Conservation (phyloP, 2,113 vertebrate species). For the Gymnarchus niloticus region DNA sequence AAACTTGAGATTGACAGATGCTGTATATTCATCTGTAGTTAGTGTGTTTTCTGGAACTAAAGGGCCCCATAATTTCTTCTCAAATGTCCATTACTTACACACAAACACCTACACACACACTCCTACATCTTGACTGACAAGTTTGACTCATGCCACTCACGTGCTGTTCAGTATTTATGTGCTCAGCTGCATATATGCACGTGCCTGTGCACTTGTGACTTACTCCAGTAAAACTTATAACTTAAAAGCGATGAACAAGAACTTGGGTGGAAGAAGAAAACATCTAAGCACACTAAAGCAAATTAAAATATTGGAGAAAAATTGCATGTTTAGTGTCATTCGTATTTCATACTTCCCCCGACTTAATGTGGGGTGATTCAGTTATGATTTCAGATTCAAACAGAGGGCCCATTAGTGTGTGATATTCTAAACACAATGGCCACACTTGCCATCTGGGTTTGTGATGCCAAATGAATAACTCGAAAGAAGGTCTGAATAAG, state of each 20-base stretch:
- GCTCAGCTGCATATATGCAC: background rate
- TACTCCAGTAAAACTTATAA: background rate
- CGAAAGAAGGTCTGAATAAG: background rate
- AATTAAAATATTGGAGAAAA: background rate
- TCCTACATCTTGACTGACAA: conserved; percentile 21
- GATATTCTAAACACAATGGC: background rate
- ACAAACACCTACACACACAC: conserved; percentile 20
- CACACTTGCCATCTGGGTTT: conserved; percentile 5
- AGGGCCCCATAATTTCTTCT: background rate
- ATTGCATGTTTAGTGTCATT: background rate
- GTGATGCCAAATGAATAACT: background rate
- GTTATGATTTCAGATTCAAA: background rate
- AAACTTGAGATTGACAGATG: conserved; percentile 13
- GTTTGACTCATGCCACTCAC: conserved; percentile 15
- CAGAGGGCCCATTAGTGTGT: background rate
- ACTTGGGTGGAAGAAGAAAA: background rate
- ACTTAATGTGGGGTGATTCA: background rate
- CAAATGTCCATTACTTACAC: conserved; percentile 12
- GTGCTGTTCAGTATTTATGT: background rate
- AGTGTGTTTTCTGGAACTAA: conserved; percentile 12
- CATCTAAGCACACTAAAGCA: background rate
- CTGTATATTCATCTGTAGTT: background rate
- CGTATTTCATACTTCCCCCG: background rate
- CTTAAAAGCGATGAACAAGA: conserved; percentile 10
- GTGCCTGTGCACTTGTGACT: background rate